Evolutionary conservation across 2,888 invertebrate species (phyloP).

Genomic region (Acleris holmiana): DNA sequence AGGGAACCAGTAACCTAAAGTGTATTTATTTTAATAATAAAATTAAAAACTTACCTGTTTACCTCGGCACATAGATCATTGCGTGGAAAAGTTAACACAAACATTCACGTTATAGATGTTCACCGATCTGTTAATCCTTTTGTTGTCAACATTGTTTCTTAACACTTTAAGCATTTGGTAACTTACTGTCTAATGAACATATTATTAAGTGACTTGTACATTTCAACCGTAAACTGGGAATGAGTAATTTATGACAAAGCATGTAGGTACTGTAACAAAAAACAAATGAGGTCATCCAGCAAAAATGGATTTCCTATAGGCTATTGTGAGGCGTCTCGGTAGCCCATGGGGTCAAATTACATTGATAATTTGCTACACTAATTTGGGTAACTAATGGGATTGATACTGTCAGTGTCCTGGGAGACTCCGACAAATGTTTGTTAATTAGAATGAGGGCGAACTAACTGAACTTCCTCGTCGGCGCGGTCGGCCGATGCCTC

Average conservation of each 20-base stretch:
- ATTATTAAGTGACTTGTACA: not conserved
- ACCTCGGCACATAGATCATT: constrained; percentile 4
- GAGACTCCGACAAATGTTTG: constrained; percentile 29
- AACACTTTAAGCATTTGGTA: not conserved
- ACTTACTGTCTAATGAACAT: not conserved
- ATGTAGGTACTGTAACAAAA: too few relatives aligned
- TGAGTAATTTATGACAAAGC: not conserved
- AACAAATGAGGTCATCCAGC: constrained; percentile 5
- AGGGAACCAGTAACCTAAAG: not conserved
- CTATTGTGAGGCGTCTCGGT: too few relatives aligned
- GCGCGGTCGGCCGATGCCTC: constrained; percentile 8
- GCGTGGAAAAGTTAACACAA: constrained; percentile 1
- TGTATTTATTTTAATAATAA: not conserved
- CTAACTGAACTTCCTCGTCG: constrained; percentile 32
- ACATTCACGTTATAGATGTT: not conserved
- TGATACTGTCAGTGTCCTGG: constrained; percentile 10
- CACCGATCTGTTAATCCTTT: constrained; percentile 2
- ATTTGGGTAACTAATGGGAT: constrained; percentile 14
- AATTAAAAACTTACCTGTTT: constrained; percentile 4
- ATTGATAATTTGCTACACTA: constrained; percentile 9
- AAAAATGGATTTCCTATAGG: not conserved
- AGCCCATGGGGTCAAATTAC: constrained; percentile 1
- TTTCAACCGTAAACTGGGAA: not conserved
- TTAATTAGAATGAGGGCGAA: constrained; percentile 30
- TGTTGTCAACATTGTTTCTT: not conserved